Base-by-base conservation (phyloP, 1,140 invertebrate genomes). In the Meloidogyne hapla region DNA sequence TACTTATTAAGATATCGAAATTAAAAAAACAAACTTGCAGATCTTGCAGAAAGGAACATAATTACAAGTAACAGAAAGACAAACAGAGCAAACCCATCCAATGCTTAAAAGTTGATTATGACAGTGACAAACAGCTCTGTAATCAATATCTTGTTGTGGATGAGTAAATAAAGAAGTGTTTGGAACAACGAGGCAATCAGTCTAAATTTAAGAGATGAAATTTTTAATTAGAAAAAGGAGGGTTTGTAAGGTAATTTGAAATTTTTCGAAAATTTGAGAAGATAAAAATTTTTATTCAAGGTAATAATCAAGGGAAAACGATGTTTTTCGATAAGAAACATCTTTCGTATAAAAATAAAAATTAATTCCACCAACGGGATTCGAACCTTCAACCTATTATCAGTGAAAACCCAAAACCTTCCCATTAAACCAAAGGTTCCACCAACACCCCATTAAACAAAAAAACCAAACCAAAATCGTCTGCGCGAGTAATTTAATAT, bases 1-100 rank as follows among this genome's bases (percentile, higher is more conserved):
- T n/a, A 65, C 13, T 65, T 28, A 28, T 4, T 26, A 64, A n/a
- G n/a, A n/a, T n/a, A n/a, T n/a, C n/a, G 23, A 26, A 71, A 79
- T 71, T 9, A 64, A 66, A 48, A 77, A 77, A 83, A 91, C 93
- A 93, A 90, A 95, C 93, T 96, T 93, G 87, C 95, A 98, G 61
- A 94, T 97, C 45, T 94, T 95, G 88, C 95, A 98, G 79, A 98
- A 96, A 2, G 95, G 94, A 88, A 93, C 95, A 87, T 95, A 96
- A 88, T 94, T 93, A 89, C 96, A 99, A 88, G 96, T 97, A 83
- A 99, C 94, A 93, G 90, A 84, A 91, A 99, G 90, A 89, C 96
- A 99, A 75, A 98, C 93, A 5, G 96, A 98, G 67, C 78, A 79
- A 13, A 83, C 77, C 79, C 80, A 80, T 8, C 79, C 79, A 21